A percentile compares a stretch with the other conserved stretches of the same genome.
Evolutionary conservation across 2,797 vertebrate genomes (phyloP).

Genomic region (Antrozous pallidus): DNA sequence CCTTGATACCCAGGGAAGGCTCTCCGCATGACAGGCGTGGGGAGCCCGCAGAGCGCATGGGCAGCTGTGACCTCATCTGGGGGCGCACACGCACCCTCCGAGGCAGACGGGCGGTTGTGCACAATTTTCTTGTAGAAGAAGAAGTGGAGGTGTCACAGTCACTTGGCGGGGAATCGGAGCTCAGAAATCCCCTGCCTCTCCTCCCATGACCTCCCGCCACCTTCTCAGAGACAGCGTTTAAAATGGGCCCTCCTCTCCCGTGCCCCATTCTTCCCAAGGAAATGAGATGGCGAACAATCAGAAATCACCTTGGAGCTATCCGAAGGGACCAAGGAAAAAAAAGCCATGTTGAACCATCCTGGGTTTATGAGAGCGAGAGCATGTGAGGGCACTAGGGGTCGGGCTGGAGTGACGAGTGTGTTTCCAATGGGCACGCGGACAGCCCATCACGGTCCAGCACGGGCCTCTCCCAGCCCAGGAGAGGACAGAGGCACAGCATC

Average conservation of each 20-base stretch:
- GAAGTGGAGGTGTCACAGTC: not conserved
- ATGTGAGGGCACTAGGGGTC: not conserved
- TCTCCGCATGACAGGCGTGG: rapidly evolving
- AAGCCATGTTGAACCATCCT: not conserved
- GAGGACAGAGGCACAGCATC: not conserved
- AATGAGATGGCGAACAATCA: not conserved
- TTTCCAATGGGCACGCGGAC: not conserved
- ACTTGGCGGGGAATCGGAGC: not conserved
- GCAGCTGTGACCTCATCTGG: not conserved
- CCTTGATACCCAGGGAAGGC: not conserved
- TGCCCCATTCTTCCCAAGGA: not conserved
- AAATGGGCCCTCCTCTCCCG: not conserved
- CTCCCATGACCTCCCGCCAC: not conserved
- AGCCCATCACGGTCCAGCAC: not conserved
- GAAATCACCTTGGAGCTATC: not conserved
- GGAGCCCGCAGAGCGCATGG: not conserved
- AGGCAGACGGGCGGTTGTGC: not conserved
- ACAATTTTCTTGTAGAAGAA: not conserved
- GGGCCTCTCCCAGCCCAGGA: not conserved
- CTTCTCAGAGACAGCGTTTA: not conserved
- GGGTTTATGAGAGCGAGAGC: not conserved
- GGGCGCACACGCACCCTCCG: no score
- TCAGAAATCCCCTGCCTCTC: not conserved
- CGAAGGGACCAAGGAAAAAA: not conserved
- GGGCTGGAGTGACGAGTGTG: not conserved